phyloP scores from a whole-genome alignment of 2,888 invertebrate species.

The Ichneumoninae sp. region DNA sequence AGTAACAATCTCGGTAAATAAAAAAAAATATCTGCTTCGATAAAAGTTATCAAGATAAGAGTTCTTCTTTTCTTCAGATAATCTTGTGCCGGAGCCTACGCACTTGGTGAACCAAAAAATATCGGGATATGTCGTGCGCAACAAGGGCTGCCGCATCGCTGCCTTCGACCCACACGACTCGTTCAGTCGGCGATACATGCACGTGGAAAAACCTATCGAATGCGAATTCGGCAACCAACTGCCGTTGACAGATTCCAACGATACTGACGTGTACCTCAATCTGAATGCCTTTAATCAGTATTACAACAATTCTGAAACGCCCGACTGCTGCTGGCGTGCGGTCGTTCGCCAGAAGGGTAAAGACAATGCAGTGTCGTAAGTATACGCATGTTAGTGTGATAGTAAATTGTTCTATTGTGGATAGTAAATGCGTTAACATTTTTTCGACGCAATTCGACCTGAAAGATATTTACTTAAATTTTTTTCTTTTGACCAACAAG shows the following conservation, averaged over 20 bases:
- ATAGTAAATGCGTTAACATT: background rate
- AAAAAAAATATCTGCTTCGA: background rate
- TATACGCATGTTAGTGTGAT: constrained; percentile 12
- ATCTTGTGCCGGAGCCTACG: constrained; percentile 56
- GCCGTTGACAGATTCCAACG: constrained; percentile 86
- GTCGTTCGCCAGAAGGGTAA: constrained; percentile 86
- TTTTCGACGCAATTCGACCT: background rate
- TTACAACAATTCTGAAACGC: constrained; percentile 84
- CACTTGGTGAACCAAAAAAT: constrained; percentile 58
- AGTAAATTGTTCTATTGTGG: background rate
- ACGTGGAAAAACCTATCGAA: constrained; percentile 84
- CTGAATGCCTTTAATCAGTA: constrained; percentile 84
- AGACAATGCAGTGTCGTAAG: constrained; percentile 84
- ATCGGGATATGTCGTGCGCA: constrained; percentile 86
- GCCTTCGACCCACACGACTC: constrained; percentile 87
- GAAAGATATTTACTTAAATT: background rate
- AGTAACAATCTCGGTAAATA: background rate
- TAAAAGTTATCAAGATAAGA: background rate
- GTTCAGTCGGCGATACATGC: constrained; percentile 85
- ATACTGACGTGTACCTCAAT: constrained; percentile 87
- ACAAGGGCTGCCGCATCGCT: constrained; percentile 89
- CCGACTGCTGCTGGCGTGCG: constrained; percentile 87
- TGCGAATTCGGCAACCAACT: constrained; percentile 85
- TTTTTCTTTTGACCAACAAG: background rate
- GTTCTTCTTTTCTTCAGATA: constrained; percentile 62